Conservation (phyloP, 2,888 invertebrate species). For the Cryptus armator region DNA sequence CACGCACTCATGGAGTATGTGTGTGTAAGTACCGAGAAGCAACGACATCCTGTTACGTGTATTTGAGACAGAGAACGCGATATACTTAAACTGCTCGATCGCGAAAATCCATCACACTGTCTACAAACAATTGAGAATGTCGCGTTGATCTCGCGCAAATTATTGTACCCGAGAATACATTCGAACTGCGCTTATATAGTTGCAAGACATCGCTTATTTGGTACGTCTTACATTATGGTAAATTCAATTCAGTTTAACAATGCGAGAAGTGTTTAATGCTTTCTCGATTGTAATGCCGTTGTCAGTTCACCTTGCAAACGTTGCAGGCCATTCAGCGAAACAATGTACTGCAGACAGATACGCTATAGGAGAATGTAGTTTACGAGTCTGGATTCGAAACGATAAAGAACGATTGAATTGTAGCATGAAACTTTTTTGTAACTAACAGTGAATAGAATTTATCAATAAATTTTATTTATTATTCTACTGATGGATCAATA, state of each 20-base stretch:
- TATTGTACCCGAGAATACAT: neutral
- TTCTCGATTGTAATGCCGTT: conserved; percentile 5
- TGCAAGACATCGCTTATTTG: conserved; percentile 2
- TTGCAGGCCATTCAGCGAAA: neutral
- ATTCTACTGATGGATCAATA: neutral
- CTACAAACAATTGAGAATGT: conserved; percentile 36
- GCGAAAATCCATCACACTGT: conserved; percentile 34
- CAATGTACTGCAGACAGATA: too few relatives aligned
- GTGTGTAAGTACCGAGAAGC: neutral
- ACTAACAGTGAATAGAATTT: neutral
- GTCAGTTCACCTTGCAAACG: neutral
- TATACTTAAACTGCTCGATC: neutral
- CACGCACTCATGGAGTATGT: too few relatives aligned
- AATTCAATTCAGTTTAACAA: conserved; percentile 14
- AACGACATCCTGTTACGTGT: neutral
- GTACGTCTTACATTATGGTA: conserved; percentile 13
- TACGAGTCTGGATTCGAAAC: neutral
- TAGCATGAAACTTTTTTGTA: neutral
- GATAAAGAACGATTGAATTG: neutral
- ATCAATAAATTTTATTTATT: neutral
- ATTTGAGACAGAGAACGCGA: neutral
- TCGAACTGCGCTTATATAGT: neutral
- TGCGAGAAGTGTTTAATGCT: conserved; percentile 20
- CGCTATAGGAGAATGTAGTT: neutral
- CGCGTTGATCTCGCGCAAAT: neutral